Conservation (phyloP, 2,888 invertebrate species). For the Cantharis rufa region DNA sequence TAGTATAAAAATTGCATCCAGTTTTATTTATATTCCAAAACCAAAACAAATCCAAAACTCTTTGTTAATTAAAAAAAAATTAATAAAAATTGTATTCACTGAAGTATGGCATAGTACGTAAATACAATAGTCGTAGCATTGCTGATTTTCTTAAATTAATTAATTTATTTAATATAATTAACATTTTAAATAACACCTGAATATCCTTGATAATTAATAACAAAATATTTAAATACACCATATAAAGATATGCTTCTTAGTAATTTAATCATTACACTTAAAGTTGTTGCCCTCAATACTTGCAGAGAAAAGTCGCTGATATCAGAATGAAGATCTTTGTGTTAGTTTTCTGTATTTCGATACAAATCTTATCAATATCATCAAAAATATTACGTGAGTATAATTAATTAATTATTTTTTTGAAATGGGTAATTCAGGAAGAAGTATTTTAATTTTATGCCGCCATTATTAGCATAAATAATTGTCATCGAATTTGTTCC, state of each 20-base stretch:
- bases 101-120: too few species aligned
- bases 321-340: background rate
- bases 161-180: background rate
- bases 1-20: too few species aligned
- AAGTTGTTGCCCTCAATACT: background rate
- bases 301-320: background rate
- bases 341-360: background rate
- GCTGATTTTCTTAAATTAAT: background rate
- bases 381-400: background rate
- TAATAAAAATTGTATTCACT: too few species aligned
- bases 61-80: too few species aligned
- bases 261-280: background rate
- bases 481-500: too few species aligned
- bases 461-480: too few species aligned
- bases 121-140: background rate
- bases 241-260: background rate
- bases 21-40: too few species aligned
- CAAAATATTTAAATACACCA: background rate
- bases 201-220: background rate
- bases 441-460: background rate
- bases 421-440: background rate
- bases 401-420: background rate
- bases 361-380: background rate
- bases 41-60: too few species aligned
- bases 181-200: background rate